Evolutionary conservation across 64 coral and sea anemone genomes (phyloP).

Genomic region (Pocillopora damicornis): DNA sequence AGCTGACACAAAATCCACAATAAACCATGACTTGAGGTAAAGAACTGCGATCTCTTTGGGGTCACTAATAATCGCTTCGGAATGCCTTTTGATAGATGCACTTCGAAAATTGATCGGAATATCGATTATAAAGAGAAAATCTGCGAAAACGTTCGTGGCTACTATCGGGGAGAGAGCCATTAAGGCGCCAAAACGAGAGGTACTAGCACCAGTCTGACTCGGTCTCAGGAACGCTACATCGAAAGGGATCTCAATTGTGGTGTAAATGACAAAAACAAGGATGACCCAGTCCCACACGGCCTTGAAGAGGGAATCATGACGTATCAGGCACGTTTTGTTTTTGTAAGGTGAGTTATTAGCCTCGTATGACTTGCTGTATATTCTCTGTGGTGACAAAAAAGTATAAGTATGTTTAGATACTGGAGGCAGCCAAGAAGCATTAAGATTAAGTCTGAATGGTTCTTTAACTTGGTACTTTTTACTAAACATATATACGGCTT

Average conservation of each 20-base stretch:
- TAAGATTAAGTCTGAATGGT: no score
- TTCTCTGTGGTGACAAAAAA: not conserved
- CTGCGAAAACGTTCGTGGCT: conserved; percentile 64
- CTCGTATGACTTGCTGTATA: not conserved
- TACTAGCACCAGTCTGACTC: not conserved
- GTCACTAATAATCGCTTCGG: conserved; percentile 55
- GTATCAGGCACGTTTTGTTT: conserved; percentile 38
- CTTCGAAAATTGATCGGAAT: conserved; percentile 93
- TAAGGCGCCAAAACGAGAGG: conserved; percentile 30
- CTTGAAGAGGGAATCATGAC: conserved; percentile 81
- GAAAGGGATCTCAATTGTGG: conserved; percentile 84
- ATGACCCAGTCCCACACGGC: conserved; percentile 86
- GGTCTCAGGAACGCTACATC: conserved; percentile 68
- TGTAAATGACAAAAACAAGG: conserved; percentile 70
- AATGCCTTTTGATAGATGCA: conserved; percentile 51
- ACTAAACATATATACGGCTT: no score
- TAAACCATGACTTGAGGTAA: conserved; percentile 89
- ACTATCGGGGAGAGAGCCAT: conserved; percentile 17
- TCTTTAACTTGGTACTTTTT: no score
- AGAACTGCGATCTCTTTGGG: conserved; percentile 74
- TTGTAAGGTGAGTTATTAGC: not conserved
- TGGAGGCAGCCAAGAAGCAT: no score
- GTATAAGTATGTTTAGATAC: no score
- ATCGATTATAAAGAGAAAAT: conserved; percentile 84
- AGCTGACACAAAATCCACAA: conserved; percentile 81